These are phyloP conservation scores for Taenaris catops DNA, from an alignment of 2,888 invertebrate genomes.

Conservation along the genomic window DNA sequence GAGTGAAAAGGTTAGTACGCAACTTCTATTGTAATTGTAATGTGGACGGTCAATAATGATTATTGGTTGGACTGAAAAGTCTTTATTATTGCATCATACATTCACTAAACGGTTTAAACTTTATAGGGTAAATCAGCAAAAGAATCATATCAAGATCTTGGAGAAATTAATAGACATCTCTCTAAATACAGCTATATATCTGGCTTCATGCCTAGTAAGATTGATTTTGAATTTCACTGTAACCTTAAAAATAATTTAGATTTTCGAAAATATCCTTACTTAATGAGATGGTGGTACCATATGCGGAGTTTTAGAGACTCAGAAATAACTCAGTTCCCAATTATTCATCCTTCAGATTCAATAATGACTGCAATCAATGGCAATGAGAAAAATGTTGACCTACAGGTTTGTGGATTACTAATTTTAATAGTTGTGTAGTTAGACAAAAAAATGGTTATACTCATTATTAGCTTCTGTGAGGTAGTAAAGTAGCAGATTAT, in stretches of 20 bases:
- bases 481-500: not conserved
- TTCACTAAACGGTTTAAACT: conserved; percentile 27
- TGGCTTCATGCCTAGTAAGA: conserved; percentile 74
- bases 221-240: conserved; percentile 64
- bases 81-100: conserved; percentile 16
- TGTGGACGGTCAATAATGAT: no score
- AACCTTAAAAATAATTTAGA: conserved; percentile 43
- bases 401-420: conserved; percentile 47
- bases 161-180: conserved; percentile 62
- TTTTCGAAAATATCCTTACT: conserved; percentile 58
- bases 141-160: conserved; percentile 39
- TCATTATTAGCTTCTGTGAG: not conserved
- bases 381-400: conserved; percentile 40
- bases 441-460: not conserved
- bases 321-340: conserved; percentile 67
- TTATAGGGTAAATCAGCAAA: conserved; percentile 49
- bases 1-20: conserved; percentile 84
- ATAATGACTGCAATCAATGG: conserved; percentile 33
- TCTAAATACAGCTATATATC: conserved; percentile 77
- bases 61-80: not conserved
- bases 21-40: no score
- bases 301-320: conserved; percentile 78
- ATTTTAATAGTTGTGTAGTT: conserved; percentile 12
- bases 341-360: conserved; percentile 36
- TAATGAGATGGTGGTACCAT: conserved; percentile 82